Conservation (phyloP, 2,888 invertebrate genomes). For the Psococerastis gibbosa region DNA sequence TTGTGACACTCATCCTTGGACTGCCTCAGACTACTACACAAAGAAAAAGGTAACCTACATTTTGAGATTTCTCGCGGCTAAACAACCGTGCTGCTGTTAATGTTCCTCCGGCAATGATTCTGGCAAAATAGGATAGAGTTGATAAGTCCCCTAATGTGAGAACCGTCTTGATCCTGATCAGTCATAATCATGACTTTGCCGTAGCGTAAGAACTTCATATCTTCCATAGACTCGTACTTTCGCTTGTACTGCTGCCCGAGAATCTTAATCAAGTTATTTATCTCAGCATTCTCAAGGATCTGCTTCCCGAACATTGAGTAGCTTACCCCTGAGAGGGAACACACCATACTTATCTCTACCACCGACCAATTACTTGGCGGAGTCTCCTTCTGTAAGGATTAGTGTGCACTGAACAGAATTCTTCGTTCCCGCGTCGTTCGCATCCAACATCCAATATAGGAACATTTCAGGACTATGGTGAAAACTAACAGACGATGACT, state of each 20-base stretch:
- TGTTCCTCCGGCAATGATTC: slow-evolving; percentile 47
- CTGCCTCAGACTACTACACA: too few relatives aligned
- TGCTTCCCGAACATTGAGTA: slow-evolving; percentile 95
- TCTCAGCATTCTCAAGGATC: slow-evolving; percentile 92
- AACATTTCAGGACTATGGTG: too few relatives aligned
- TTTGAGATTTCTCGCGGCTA: too few relatives aligned
- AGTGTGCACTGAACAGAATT: slow-evolving; percentile 81
- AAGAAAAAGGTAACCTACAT: too few relatives aligned
- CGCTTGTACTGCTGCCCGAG: slow-evolving; percentile 91
- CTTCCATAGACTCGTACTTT: slow-evolving; percentile 68
- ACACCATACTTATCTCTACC: too few relatives aligned
- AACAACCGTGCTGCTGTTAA: slow-evolving; percentile 49
- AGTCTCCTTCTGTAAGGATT: slow-evolving; percentile 99
- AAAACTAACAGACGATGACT: too few relatives aligned
- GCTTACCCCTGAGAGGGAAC: slow-evolving; percentile 90
- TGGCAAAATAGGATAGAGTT: slow-evolving; percentile 50
- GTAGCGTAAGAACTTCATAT: slow-evolving; percentile 77
- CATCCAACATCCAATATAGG: too few relatives aligned
- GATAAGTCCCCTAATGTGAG: slow-evolving; percentile 94
- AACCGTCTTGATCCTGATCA: slow-evolving; percentile 99
- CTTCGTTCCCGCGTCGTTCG: slow-evolving; percentile 87
- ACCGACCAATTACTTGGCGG: slow-evolving; percentile 94
- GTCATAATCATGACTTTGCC: slow-evolving; percentile 99
- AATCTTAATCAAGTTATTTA: slow-evolving; percentile 91
- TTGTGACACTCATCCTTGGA: too few relatives aligned